A percentile compares a stretch with the other conserved stretches of the same genome.
Evolutionary conservation across 2,797 vertebrate species (phyloP).

Genomic region (Odontamblyopus lacepedii): DNA sequence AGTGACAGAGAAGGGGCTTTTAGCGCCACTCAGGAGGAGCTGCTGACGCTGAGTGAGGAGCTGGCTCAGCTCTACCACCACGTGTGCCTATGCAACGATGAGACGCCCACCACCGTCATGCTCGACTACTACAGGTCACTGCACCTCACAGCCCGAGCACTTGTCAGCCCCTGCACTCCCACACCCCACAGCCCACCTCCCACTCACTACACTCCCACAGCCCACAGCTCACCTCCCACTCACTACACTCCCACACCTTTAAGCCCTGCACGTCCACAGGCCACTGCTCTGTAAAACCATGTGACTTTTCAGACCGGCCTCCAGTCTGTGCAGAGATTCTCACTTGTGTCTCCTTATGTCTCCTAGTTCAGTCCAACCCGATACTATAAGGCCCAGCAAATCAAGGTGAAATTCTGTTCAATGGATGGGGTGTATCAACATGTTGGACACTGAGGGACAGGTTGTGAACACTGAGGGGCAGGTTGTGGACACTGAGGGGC

Average conservation of each 20-base stretch:
- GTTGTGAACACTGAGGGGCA: background rate
- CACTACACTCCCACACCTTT: background rate
- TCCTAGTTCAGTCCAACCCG: background rate
- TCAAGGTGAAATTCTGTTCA: background rate
- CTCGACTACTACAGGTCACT: constrained; percentile 89
- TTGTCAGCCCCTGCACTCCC: background rate
- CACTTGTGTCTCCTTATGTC: constrained; percentile 2
- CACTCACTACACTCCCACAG: background rate
- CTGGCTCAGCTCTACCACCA: constrained; percentile 97
- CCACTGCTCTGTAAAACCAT: background rate
- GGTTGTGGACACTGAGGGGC: background rate
- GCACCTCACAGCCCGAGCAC: background rate
- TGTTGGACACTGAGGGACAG: background rate
- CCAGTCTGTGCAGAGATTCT: background rate
- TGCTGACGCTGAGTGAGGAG: constrained; percentile 94
- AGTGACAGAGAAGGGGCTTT: constrained; percentile 87
- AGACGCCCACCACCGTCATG: constrained; percentile 95
- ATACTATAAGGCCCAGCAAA: background rate
- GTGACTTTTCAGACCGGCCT: background rate
- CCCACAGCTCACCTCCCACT: background rate
- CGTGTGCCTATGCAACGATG: constrained; percentile 95
- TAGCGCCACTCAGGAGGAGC: constrained; percentile 90
- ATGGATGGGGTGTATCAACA: background rate
- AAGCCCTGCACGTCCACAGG: background rate
- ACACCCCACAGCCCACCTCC: background rate